Conservation (phyloP, 2,113 vertebrate species). For the Pterocles orientalis region DNA sequence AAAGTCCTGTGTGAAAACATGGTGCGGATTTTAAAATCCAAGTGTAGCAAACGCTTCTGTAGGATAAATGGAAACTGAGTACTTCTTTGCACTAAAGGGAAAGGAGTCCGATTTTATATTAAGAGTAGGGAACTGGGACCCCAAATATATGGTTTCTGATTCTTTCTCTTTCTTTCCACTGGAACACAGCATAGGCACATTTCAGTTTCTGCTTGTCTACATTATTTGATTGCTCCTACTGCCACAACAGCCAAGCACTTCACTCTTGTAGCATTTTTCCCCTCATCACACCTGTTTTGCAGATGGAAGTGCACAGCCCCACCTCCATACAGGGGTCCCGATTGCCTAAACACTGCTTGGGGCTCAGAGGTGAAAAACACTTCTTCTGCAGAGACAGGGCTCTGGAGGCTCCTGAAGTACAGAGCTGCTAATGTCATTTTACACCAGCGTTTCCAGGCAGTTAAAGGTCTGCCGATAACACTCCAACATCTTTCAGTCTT, state of each 20-base stretch:
- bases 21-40: background rate
- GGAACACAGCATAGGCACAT: background rate
- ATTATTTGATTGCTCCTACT: background rate
- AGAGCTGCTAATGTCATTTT: background rate
- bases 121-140: background rate
- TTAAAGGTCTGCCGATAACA: background rate
- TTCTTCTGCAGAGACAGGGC: background rate
- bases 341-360: background rate
- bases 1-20: background rate
- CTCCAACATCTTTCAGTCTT: background rate
- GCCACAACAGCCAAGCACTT: background rate
- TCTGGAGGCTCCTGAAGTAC: background rate
- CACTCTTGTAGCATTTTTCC: fast-evolving
- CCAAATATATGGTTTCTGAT: background rate
- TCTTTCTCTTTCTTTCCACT: background rate
- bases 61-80: background rate
- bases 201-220: background rate
- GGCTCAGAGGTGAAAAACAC: background rate
- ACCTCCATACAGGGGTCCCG: background rate
- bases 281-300: background rate
- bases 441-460: background rate
- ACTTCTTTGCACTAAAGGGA: background rate
- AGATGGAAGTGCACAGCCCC: background rate
- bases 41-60: background rate
- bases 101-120: background rate